Conservation (phyloP, 2,797 vertebrate species). For the Hafferia zeledoni region DNA sequence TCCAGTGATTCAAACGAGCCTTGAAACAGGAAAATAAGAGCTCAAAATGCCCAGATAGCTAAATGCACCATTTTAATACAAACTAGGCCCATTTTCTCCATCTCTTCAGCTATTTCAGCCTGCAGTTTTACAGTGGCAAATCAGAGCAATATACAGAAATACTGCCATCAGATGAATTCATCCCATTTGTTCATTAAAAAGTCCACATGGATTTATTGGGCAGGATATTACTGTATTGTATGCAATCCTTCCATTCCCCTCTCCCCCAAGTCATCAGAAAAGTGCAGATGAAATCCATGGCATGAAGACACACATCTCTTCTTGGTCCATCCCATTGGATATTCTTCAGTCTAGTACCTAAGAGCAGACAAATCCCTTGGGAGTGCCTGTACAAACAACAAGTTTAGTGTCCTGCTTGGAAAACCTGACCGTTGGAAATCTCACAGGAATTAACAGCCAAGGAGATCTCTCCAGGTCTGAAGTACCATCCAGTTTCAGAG, state of each 20-base stretch:
- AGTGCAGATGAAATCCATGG: slow-evolving; percentile 51
- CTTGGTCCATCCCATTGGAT: slow-evolving; percentile 30
- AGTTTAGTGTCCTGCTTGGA: rapidly evolving
- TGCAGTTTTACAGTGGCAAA: neutral
- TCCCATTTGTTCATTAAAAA: neutral
- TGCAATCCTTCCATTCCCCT: neutral
- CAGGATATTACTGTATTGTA: neutral
- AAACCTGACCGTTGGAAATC: neutral
- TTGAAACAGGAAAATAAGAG: neutral
- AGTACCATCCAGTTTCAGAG: slow-evolving; percentile 31
- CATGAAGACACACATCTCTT: slow-evolving; percentile 25
- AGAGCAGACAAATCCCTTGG: neutral
- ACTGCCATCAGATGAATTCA: neutral
- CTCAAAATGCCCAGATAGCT: neutral
- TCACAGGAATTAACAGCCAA: neutral
- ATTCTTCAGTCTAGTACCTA: slow-evolving; percentile 32
- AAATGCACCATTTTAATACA: slow-evolving; percentile 56
- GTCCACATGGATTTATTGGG: neutral
- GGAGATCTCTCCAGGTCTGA: neutral
- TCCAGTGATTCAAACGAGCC: neutral
- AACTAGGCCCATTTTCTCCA: slow-evolving; percentile 20
- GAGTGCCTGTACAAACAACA: neutral
- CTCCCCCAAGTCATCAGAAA: slow-evolving; percentile 16
- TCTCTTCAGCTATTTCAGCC: slow-evolving; percentile 4
- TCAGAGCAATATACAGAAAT: slow-evolving; percentile 1